Base-by-base conservation (phyloP, 2,113 vertebrate genomes). In the Riparia riparia region DNA sequence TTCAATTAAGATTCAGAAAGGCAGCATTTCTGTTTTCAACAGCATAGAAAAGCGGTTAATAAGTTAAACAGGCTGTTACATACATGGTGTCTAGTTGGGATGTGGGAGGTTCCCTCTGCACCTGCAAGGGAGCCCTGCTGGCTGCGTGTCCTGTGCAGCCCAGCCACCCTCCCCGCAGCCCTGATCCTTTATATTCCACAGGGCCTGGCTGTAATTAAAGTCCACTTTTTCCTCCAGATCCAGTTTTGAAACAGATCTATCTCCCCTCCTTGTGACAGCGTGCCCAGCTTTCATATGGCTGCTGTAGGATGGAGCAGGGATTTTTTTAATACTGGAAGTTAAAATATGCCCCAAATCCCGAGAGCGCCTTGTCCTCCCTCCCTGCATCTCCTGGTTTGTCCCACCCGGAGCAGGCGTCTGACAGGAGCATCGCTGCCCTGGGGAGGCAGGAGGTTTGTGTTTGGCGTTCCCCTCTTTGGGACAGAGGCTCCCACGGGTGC, bases 341-440 rank as follows among this genome's bases (percentile, higher is more conserved):
- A 14, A 78, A 73, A 86, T 49, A 41, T 24, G 8, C 31, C 41
- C 78, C 1, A 28, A 3, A 79, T 17, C 34, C 63, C 14, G 21
- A 0, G 25, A 9, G 21, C 8, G 58, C 49, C 29, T 37, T 9
- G 9, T 70, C 28, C n/a, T n/a, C 14, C 34, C 44, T 44, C 12
- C 39, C 34, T 2, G 8, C 17, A 0, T 17, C 39, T 72, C 58
- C 34, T 21, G 26, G 2, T 51, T 41, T 34, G 17, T 77, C 41
- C 45, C 54, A 28, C 12, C 13, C 0, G 0, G 16, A 20, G 47
- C 56, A 10, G 2, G 7, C 41, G 32, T 45, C 53, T 0, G 8
- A 22, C 32, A 5, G 1, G 32, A 76, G 57, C 66, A 29, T 39
- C 14, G 1, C 74, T 31, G 61, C 47, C 28, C 1, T 0, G 7